Evolutionary conservation across 2,888 invertebrate species (phyloP), one percentile per base, ranked within the genome.

Genomic region (Caenorhabditis sinica): DNA sequence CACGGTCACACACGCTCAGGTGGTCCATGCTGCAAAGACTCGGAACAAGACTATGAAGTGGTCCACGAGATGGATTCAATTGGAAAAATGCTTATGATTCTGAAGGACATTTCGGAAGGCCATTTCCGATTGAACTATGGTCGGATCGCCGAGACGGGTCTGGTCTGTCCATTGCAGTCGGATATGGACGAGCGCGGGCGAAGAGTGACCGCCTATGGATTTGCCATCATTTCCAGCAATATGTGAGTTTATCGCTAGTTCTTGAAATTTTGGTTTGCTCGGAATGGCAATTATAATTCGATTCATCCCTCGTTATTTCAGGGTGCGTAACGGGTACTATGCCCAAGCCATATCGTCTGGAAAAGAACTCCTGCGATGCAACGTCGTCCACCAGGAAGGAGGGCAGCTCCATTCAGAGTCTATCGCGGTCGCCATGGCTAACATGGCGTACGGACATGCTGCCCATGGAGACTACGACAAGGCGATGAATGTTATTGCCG

Each of bases 251-350:
- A 3, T n/a, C 15, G 0, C 17, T 33, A 43, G 43, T 20, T 36
- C 40, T 28, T 56, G n/a, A 40, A 53, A 43, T 11, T 30, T 6
- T 15, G 25, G 15, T n/a, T n/a, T n/a, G n/a, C n/a, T n/a, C n/a
- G n/a, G n/a, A n/a, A n/a, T n/a, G n/a, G n/a, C n/a, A n/a, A n/a
- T n/a, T n/a, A n/a, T n/a, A n/a, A n/a, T n/a, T n/a, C n/a, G n/a
- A n/a, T n/a, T n/a, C n/a, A 11, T 51, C 9, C 11, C 25, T 28
- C 3, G 23, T 69, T n/a, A n/a, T n/a, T 75, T 36, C 40, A 84
- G 84, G 25, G 49, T 84, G 8, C 74, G 73, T 13, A 84, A 84
- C 36, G 84, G 84, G 36, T 68, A 81, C 68, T 84, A 60, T 30
- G n/a, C 51, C 5, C 79, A 80, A 20, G 69, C 65, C 9, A 65